Conservation (phyloP, 2,888 invertebrate species). For the Ophioninae sp. region DNA sequence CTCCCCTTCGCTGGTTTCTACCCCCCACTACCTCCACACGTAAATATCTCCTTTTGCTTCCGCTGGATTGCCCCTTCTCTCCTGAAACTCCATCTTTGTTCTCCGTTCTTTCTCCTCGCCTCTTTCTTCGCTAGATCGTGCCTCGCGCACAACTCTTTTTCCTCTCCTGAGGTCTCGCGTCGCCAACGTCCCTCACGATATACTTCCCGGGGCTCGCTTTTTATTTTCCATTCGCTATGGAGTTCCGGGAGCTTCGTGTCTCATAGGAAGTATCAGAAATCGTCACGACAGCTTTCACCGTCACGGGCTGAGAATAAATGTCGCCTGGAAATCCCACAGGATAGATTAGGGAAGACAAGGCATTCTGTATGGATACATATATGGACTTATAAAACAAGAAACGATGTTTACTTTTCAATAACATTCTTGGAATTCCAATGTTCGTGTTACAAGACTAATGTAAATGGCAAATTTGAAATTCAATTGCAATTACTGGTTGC, state of each 20-base stretch:
- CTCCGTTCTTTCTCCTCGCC: conserved; percentile 22
- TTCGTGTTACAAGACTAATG: no score
- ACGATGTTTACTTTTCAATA: no score
- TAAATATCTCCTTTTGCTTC: conserved; percentile 13
- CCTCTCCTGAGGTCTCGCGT: neutral
- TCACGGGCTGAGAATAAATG: no score
- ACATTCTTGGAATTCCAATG: no score
- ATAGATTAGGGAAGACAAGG: no score
- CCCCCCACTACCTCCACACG: neutral
- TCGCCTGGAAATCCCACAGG: no score
- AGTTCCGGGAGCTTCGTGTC: neutral
- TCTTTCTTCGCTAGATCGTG: conserved; percentile 6
- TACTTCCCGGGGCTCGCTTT: neutral
- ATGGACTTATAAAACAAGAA: no score
- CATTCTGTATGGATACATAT: no score
- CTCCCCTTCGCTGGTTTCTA: conserved; percentile 42
- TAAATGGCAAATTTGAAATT: neutral
- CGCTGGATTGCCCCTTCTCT: conserved; percentile 41
- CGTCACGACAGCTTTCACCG: no score
- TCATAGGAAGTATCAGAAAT: no score
- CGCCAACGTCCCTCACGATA: neutral
- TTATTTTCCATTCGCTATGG: neutral
- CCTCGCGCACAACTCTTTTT: conserved; percentile 1
- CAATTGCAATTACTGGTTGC: neutral
- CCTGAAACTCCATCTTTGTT: conserved; percentile 28